Percentiles rank a stretch among this genome's conserved stretches.
Conservation (phyloP, 2,797 vertebrate species). For the Malacoraja senta region DNA sequence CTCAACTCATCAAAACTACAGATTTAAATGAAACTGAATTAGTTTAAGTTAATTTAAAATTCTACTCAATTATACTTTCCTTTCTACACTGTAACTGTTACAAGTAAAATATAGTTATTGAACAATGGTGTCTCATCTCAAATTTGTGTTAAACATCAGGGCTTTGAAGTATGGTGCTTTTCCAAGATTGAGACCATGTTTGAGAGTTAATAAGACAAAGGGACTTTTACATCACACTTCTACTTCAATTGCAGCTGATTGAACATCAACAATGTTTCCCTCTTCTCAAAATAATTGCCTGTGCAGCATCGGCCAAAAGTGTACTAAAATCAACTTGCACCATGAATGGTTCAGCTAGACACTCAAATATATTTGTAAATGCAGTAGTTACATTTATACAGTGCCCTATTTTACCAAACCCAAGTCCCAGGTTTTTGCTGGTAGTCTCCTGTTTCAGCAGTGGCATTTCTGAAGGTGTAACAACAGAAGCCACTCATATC, state of each 20-base stretch:
- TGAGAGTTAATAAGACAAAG: background rate
- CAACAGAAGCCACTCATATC: background rate
- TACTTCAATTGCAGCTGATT: too few species aligned
- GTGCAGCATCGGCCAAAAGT: too few species aligned
- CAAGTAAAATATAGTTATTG: conserved; percentile 26
- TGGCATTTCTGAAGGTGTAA: background rate
- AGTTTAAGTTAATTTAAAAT: too few species aligned
- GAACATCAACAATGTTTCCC: too few species aligned
- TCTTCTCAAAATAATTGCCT: background rate
- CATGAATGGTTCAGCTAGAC: background rate
- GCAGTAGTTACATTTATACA: background rate
- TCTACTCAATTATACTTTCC: too few species aligned
- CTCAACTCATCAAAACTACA: too few species aligned
- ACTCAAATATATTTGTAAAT: background rate
- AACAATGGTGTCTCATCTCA: background rate
- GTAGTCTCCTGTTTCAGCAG: background rate
- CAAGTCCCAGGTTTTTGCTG: background rate
- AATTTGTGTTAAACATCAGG: background rate
- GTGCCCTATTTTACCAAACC: background rate
- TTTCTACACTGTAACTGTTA: background rate
- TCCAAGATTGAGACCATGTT: background rate
- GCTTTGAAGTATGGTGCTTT: background rate
- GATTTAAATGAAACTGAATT: too few species aligned
- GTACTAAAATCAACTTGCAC: background rate
- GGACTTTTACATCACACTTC: background rate